These are phyloP conservation scores for Entelurus aequoreus DNA, from an alignment of 2,113 vertebrate genomes.

Conservation along the genomic window DNA sequence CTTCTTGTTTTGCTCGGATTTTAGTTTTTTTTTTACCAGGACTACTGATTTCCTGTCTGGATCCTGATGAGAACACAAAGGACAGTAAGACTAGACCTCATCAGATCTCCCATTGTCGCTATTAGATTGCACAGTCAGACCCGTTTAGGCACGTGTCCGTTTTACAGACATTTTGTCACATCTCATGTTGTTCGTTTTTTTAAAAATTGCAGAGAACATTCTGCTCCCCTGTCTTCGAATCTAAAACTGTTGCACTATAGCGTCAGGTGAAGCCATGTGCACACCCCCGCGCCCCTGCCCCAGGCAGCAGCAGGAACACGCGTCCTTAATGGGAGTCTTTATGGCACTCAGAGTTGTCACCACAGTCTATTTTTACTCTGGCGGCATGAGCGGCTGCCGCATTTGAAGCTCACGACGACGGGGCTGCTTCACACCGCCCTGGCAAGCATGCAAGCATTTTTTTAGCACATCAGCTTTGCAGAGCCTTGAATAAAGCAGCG, in stretches of 20 bases:
- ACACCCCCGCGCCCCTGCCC: conserved; percentile 4
- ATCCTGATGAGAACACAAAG: too few relatives aligned
- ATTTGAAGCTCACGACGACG: conserved; percentile 61
- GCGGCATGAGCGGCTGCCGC: conserved; percentile 53
- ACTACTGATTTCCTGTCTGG: too few relatives aligned
- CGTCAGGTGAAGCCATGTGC: conserved; percentile 36
- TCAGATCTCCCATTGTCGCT: conserved; percentile 39
- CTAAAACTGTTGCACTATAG: conserved; percentile 7
- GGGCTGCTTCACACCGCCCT: conserved; percentile 55
- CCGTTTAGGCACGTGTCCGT: conserved; percentile 33
- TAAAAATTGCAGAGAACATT: background rate
- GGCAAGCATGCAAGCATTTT: conserved; percentile 65
- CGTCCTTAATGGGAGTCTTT: conserved; percentile 57
- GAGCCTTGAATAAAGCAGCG: conserved; percentile 55
- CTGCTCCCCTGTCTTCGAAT: background rate
- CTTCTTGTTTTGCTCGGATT: too few relatives aligned
- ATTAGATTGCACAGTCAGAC: conserved; percentile 42
- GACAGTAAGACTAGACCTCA: background rate
- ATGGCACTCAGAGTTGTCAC: conserved; percentile 56
- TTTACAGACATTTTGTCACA: conserved; percentile 44
- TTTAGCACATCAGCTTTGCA: conserved; percentile 42
- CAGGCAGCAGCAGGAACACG: conserved; percentile 43
- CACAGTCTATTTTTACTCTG: conserved; percentile 63
- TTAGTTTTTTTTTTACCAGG: too few relatives aligned
- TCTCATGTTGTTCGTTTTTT: conserved; percentile 27